phyloP scores from a whole-genome alignment of 37 sponge, comb jelly and placozoan species.

The Petrosia ficiformis region DNA sequence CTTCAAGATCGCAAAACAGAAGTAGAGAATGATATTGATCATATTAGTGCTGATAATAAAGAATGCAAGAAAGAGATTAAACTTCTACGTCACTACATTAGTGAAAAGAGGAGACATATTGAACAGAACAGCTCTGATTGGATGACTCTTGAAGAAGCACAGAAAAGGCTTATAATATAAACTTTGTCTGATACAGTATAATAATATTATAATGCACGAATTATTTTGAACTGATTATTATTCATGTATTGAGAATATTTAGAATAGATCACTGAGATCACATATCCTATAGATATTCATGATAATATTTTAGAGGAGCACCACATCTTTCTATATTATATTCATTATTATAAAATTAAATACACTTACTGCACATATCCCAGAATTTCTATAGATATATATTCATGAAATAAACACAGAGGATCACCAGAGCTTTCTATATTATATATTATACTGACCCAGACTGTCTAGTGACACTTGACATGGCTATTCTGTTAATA shows the following conservation, averaged over 20 bases:
- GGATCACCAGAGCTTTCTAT: too few relatives aligned
- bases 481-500: conserved; percentile 29
- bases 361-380: not conserved
- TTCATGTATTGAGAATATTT: too few relatives aligned
- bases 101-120: not conserved
- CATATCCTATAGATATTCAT: too few relatives aligned
- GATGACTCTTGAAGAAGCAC: not conserved
- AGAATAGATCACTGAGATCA: too few relatives aligned
- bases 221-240: too few relatives aligned
- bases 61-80: not conserved
- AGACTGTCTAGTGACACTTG: too few relatives aligned
- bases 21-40: not conserved
- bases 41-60: not conserved
- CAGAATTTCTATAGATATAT: too few relatives aligned
- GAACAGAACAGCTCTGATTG: not conserved
- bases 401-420: too few relatives aligned
- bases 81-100: not conserved
- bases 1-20: not conserved
- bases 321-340: not conserved
- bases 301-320: not conserved
- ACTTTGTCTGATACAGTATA: too few relatives aligned
- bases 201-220: too few relatives aligned
- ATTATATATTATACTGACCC: too few relatives aligned
- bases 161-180: too few relatives aligned
- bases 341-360: not conserved